Base-by-base conservation (phyloP, 2,888 invertebrate genomes). In the Ectobius pallidus region DNA sequence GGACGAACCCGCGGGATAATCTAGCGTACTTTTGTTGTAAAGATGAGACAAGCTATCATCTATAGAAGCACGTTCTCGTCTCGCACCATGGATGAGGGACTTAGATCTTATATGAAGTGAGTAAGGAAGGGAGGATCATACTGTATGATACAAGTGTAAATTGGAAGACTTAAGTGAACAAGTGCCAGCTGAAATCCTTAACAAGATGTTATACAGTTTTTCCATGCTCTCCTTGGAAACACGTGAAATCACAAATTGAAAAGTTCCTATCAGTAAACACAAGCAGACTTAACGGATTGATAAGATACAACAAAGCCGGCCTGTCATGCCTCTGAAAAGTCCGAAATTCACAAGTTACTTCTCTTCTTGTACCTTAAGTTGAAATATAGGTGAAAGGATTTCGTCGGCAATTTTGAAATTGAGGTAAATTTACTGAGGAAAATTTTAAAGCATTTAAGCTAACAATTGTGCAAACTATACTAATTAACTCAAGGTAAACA, bases 111-210 rank as follows among this genome's bases (percentile, higher is more conserved):
- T 52, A 25, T 25, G 52, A 44, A 44, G 44, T 22, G 42, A 25
- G 34, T 44, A 44, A 52, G 52, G 52, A 18, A 11, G 6, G 52
- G 30, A 32, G 62, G 39, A 62, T 16, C n/a, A 34, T n/a, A n/a
- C n/a, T n/a, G 25, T 32, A 11, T 39, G 65, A 63, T 39, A 22
- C 49, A 42, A 62, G 55, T 71, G 65, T 30, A 71, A 65, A 71
- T 67, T 71, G 67, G 67, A 55, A 67, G 67, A 63, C 71, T 71
- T 65, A 55, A 55, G 39, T 34, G n/a, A 67, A 39, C 30, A 71
- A 71, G 46, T 67, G 22, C n/a, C 22, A 30, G 27, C 52, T 52
- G 18, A 52, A 25, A 25, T 25, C 52, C 52, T 22, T 25, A 1
- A 52, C 52, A 52, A 25, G 22, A 25, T 52, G 52, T 11, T 14